phyloP scores from a whole-genome alignment of 1,140 invertebrate species.

The Zaprionus camerounensis region DNA sequence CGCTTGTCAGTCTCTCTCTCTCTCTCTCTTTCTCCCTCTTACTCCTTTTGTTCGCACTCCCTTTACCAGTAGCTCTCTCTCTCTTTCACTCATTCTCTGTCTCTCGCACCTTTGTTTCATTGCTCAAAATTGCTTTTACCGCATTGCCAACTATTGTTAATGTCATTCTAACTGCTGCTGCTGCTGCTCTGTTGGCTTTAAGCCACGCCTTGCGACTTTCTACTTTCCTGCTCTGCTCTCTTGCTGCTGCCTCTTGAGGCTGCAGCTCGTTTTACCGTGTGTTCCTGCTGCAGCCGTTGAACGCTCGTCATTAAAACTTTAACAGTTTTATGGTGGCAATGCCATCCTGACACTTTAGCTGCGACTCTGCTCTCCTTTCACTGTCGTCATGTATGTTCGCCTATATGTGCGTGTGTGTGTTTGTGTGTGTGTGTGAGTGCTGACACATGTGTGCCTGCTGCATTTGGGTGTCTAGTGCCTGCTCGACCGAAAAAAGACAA shows the following conservation, averaged over 20 bases:
- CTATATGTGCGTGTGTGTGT: neutral
- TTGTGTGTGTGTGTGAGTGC: neutral
- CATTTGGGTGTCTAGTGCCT: constrained; percentile 29
- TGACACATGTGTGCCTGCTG: neutral
- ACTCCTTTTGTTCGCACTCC: constrained; percentile 6
- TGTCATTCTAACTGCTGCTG: constrained; percentile 70
- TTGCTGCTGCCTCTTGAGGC: constrained; percentile 23
- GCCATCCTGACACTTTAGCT: constrained; percentile 65
- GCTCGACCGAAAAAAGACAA: constrained; percentile 41
- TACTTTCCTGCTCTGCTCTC: neutral
- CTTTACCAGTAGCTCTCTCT: neutral
- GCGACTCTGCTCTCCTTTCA: constrained; percentile 49
- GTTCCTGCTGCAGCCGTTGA: constrained; percentile 14
- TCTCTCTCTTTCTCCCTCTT: neutral
- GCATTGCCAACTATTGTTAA: constrained; percentile 81
- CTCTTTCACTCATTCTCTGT: neutral
- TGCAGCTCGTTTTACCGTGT: constrained; percentile 20
- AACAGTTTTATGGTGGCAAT: constrained; percentile 71
- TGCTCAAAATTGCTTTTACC: constrained; percentile 79
- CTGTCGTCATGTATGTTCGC: neutral
- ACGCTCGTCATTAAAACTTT: constrained; percentile 75
- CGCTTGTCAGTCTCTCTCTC: neutral
- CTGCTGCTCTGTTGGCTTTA: constrained; percentile 23
- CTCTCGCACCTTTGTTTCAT: constrained; percentile 60
- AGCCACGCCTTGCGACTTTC: constrained; percentile 13